Conservation (phyloP, 2,888 invertebrate species). For the Diabrotica balteata region DNA sequence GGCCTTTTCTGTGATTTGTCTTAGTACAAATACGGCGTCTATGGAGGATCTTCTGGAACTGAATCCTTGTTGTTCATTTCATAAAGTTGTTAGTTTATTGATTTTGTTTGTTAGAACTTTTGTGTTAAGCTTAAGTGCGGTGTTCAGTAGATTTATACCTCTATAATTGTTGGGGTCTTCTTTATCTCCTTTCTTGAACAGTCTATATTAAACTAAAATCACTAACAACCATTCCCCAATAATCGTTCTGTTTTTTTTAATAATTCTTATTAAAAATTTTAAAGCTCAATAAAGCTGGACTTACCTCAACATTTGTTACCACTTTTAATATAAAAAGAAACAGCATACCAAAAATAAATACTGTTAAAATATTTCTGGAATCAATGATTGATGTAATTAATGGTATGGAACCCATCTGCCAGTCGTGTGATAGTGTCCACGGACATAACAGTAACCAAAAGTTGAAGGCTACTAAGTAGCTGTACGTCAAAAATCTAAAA, state of each 20-base stretch:
- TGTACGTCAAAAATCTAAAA: conserved; percentile 80
- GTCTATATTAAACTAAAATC: too few relatives aligned
- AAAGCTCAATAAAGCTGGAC: conserved; percentile 7
- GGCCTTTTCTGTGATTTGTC: too few relatives aligned
- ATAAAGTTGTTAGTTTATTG: too few relatives aligned
- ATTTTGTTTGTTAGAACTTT: too few relatives aligned
- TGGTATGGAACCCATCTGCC: conserved; percentile 91
- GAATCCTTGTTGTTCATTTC: too few relatives aligned
- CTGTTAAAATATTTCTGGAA: conserved; percentile 75
- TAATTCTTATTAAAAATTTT: neutral
- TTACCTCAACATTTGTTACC: conserved; percentile 73
- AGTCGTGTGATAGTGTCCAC: conserved; percentile 81
- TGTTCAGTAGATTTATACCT: too few relatives aligned
- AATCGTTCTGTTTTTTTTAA: neutral
- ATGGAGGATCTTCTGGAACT: too few relatives aligned
- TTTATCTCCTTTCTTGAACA: too few relatives aligned
- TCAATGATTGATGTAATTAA: conserved; percentile 77
- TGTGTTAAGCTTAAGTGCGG: too few relatives aligned
- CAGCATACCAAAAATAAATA: conserved; percentile 71
- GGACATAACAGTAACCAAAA: conserved; percentile 83
- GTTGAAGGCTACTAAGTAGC: conserved; percentile 83
- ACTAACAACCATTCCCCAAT: too few relatives aligned
- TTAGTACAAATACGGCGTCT: too few relatives aligned
- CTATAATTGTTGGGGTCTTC: too few relatives aligned
- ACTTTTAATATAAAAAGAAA: conserved; percentile 69